A percentile compares a stretch with the other conserved stretches of the same genome.
These are phyloP conservation scores for Polyergus mexicanus DNA, from an alignment of 1,140 invertebrate species.

Conservation along the genomic window DNA sequence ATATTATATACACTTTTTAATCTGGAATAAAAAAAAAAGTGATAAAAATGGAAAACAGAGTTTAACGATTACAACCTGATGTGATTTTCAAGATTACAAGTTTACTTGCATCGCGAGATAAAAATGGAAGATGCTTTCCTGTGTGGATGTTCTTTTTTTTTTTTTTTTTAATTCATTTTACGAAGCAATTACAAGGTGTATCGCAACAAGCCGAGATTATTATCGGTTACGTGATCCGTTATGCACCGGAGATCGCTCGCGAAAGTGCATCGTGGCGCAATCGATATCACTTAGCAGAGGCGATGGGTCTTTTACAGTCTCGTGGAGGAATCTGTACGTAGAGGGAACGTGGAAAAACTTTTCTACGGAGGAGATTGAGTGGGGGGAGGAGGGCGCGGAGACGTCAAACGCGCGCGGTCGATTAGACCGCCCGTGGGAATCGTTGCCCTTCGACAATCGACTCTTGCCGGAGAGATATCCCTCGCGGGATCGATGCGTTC, in stretches of 20 bases:
- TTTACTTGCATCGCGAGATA: not conserved
- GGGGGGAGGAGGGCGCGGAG: not conserved
- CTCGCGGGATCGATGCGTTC: slow-evolving; percentile 19
- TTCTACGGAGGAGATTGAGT: not conserved
- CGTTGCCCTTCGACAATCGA: slow-evolving; percentile 39
- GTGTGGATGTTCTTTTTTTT: too few species aligned
- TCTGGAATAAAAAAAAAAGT: not conserved
- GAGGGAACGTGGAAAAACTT: slow-evolving; percentile 32
- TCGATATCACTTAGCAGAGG: slow-evolving; percentile 54
- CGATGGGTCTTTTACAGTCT: slow-evolving; percentile 14
- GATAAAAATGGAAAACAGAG: not conserved
- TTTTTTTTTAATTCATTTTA: slow-evolving; percentile 5
- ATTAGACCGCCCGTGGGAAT: slow-evolving; percentile 22
- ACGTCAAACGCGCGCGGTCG: slow-evolving; percentile 32
- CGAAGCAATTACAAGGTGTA: slow-evolving; percentile 29
- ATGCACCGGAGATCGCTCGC: slow-evolving; percentile 31
- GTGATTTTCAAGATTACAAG: slow-evolving; percentile 12
- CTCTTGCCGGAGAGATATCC: not conserved
- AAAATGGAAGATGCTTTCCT: not conserved
- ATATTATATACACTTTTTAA: not conserved
- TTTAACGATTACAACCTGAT: slow-evolving; percentile 11
- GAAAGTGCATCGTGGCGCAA: slow-evolving; percentile 45
- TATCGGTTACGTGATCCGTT: slow-evolving; percentile 56
- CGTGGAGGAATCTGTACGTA: slow-evolving; percentile 18
- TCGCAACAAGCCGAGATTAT: slow-evolving; percentile 15